A percentile compares a stretch with the other conserved stretches of the same genome.
Evolutionary conservation across 2,113 vertebrate genomes (phyloP).

Genomic region (Corythaixoides concolor): DNA sequence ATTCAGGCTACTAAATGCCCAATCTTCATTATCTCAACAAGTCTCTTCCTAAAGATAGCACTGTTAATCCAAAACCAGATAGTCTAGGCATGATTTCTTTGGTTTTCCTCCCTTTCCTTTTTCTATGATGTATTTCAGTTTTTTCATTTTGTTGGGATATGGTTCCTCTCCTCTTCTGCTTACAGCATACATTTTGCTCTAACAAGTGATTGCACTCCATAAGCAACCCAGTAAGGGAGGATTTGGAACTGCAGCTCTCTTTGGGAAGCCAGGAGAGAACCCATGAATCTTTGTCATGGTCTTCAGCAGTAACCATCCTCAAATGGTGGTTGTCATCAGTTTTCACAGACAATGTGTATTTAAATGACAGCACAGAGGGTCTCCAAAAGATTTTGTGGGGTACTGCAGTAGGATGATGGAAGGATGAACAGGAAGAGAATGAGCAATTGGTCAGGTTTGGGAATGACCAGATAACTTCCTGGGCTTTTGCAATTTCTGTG

Average conservation of each 20-base stretch:
- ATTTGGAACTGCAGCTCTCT: conserved; percentile 25
- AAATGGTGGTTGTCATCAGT: neutral
- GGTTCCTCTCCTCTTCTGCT: neutral
- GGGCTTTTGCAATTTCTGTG: neutral
- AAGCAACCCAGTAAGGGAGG: neutral
- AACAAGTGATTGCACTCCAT: neutral
- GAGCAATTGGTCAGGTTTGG: neutral
- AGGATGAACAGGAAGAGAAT: neutral
- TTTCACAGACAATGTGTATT: neutral
- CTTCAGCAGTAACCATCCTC: neutral
- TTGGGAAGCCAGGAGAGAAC: conserved; percentile 34
- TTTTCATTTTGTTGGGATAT: neutral
- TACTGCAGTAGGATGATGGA: neutral
- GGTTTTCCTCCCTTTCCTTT: conserved; percentile 31
- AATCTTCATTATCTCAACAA: conserved; percentile 61
- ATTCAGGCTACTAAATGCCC: conserved; percentile 63
- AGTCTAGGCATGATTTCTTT: conserved; percentile 40
- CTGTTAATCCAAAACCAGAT: conserved; percentile 43
- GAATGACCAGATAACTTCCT: neutral
- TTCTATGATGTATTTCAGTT: neutral
- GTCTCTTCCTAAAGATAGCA: conserved; percentile 34
- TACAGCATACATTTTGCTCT: neutral
- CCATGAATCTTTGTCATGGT: neutral
- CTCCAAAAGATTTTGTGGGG: neutral
- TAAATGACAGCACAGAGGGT: neutral